phyloP scores from a whole-genome alignment of 2,113 vertebrate species.

The Urocolius indicus region DNA sequence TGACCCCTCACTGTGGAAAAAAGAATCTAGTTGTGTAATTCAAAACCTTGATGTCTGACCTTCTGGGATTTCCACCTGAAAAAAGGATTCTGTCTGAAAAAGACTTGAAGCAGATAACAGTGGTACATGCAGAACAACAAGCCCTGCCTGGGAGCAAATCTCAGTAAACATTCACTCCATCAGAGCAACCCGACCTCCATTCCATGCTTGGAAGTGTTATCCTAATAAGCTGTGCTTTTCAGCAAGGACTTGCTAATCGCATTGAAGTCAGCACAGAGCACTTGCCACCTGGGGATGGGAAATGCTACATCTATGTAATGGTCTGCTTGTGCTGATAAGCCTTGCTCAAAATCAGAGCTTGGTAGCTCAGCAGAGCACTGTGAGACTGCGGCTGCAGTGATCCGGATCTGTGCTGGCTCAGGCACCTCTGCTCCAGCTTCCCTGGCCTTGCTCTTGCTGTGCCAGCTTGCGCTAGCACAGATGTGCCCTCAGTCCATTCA shows the following conservation, averaged over 20 bases:
- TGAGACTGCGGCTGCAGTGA: accelerated
- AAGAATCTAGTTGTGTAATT: constrained; percentile 33
- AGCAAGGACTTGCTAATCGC: not conserved
- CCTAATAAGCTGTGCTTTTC: not conserved
- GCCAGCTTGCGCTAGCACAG: accelerated
- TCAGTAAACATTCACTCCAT: not conserved
- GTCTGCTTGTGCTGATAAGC: not conserved
- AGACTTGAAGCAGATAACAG: not conserved
- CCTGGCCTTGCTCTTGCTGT: not conserved
- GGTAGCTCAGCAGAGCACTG: accelerated
- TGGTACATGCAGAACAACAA: accelerated
- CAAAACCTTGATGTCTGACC: not conserved
- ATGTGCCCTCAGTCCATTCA: not conserved
- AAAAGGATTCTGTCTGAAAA: not conserved
- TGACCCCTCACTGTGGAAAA: constrained; percentile 31
- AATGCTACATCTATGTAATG: not conserved
- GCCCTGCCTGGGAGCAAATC: not conserved
- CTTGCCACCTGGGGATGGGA: not conserved
- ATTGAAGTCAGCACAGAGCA: not conserved
- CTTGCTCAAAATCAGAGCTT: not conserved
- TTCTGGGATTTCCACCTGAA: constrained; percentile 3
- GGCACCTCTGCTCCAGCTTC: not conserved
- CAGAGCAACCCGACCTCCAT: not conserved
- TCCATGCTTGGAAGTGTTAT: not conserved
- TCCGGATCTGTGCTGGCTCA: not conserved